Evolutionary conservation across 2,797 vertebrate genomes (phyloP), one percentile per base, ranked within the genome.

Genomic region (Holocentrus rufus): DNA sequence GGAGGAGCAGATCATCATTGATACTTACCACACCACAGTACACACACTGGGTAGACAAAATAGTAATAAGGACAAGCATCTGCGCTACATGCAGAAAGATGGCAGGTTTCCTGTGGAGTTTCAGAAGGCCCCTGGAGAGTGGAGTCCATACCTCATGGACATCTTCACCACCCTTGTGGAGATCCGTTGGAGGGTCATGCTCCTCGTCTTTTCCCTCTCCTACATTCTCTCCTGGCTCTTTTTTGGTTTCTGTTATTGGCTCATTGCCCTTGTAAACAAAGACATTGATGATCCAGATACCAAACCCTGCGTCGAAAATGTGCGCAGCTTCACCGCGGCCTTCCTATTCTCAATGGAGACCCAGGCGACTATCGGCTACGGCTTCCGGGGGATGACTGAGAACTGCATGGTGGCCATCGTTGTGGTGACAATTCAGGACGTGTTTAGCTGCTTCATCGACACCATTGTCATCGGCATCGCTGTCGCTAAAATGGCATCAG

Each of bases 111-210:
- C 96, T 0, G 96, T 98, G 64, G 92, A 93, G 72, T 96, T 99
- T 87, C 94, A 93, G 27, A 94, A 95, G 62, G 90, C 94, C 25
- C 94, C 95, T 0, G 94, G 94, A 2, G 91, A 96, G 39, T 98
- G 96, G 96, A 93, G 95, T 49, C 95, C 94, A 27, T 98, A 95
- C 4, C 86, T 98, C 47, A 89, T 90, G 1, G 98, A 99, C 91
- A 96, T 98, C 46, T 99, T 98, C 83, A 99, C 97, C 90, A 99
- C 98, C 0, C 92, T 99, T 3, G 96, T 99, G 47, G 98, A 99
- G 86, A 95, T 96, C 76, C 95, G 96, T 63, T 99, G 98, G 98
- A 95, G 96, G 63, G 93, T 96, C 17, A 97, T 98, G 97, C 82
- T 99, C 9, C 94, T 97, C 55, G 88, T 95, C 54, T 98, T 99